phyloP scores from a whole-genome alignment of 2,797 vertebrate species.

The Chlorospingus flavigularis region DNA sequence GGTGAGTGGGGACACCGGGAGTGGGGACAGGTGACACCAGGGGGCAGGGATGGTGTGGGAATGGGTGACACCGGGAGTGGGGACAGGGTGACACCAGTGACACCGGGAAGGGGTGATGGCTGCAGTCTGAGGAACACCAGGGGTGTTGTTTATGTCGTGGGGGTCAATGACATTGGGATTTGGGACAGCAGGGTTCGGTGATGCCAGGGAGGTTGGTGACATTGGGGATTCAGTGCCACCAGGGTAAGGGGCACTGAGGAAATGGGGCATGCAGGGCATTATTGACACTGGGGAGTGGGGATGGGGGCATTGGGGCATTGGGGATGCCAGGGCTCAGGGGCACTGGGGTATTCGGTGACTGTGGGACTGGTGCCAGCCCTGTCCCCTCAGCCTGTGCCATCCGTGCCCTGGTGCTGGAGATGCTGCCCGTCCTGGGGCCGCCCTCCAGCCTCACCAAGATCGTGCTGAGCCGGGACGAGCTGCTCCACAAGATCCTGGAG shows the following conservation, averaged over 20 bases:
- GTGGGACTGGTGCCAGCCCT: not conserved
- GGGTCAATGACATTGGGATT: no score
- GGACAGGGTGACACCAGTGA: not conserved
- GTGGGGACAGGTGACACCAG: not conserved
- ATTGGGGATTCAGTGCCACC: not conserved
- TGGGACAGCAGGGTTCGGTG: not conserved
- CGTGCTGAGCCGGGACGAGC: constrained; percentile 80
- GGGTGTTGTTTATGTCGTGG: no score
- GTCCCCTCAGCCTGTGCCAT: constrained; percentile 82
- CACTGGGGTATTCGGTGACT: not conserved
- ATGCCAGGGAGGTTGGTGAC: not conserved
- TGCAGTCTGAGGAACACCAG: no score
- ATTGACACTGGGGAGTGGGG: not conserved
- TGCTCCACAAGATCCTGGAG: constrained; percentile 80
- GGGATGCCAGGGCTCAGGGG: not conserved
- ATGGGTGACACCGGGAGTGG: not conserved
- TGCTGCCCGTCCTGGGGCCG: constrained; percentile 65
- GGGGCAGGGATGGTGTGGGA: no score
- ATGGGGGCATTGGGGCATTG: no score
- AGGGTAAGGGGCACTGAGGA: no score
- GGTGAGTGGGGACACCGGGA: constrained; percentile 72
- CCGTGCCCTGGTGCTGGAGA: constrained; percentile 81
- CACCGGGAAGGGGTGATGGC: rapidly evolving
- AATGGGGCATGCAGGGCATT: rapidly evolving
- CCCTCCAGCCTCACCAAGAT: constrained; percentile 72